Evolutionary conservation across 2,888 invertebrate genomes (phyloP).

Genomic region (Cyclophora punctaria): DNA sequence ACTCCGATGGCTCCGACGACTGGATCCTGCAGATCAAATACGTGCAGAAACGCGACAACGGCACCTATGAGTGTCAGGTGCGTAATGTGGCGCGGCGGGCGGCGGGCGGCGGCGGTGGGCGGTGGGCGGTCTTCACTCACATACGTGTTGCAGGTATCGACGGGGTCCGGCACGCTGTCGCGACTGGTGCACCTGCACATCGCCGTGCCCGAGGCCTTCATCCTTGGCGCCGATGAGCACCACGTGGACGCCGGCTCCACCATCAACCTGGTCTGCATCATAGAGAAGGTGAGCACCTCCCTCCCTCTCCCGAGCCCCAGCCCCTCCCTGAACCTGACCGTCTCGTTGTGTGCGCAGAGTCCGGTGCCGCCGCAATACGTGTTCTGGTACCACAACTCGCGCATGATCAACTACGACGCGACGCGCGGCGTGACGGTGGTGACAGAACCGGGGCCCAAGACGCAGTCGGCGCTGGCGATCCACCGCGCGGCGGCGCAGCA

Average conservation of each 20-base stretch:
- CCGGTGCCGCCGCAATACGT: conserved; percentile 95
- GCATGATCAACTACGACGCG: conserved; percentile 94
- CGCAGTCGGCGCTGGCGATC: conserved; percentile 90
- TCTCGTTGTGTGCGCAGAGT: conserved; percentile 77
- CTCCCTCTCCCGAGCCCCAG: not conserved
- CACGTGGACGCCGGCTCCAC: conserved; percentile 93
- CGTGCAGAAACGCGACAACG: conserved; percentile 92
- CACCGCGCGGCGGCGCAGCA: conserved; percentile 87
- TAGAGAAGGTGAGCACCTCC: conserved; percentile 83
- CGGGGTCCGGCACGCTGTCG: conserved; percentile 86
- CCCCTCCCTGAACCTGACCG: not conserved
- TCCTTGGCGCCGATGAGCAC: conserved; percentile 89
- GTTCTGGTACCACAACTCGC: conserved; percentile 96
- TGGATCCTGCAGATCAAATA: conserved; percentile 95
- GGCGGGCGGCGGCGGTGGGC: not conserved
- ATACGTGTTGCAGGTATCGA: conserved; percentile 80
- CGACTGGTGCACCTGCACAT: conserved; percentile 92
- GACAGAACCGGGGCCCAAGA: conserved; percentile 88
- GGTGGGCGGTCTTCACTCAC: not conserved
- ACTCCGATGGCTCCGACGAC: conserved; percentile 90
- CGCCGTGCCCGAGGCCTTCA: conserved; percentile 92
- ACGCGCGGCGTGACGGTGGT: conserved; percentile 87
- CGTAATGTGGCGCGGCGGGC: no score
- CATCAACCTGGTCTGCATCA: conserved; percentile 92
- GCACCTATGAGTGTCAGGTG: conserved; percentile 94